phyloP scores from a whole-genome alignment of 2,113 vertebrate genomes.

The Amazona guildingii region DNA sequence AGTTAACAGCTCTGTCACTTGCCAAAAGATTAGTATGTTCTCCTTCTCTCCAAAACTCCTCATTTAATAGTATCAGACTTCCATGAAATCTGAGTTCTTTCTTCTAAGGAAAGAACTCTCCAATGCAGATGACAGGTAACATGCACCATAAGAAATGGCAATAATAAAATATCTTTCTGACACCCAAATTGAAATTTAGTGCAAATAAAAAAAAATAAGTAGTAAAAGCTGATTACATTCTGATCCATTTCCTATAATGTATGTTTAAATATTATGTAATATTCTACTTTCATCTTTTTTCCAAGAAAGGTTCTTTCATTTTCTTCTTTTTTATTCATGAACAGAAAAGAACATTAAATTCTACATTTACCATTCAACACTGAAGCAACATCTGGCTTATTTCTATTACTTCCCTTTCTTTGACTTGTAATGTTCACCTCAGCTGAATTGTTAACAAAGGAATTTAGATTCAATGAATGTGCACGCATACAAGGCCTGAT shows the following conservation, averaged over 20 bases:
- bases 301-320: background rate
- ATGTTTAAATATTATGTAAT: background rate
- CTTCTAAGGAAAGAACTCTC: background rate
- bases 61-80: conserved; percentile 25
- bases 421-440: background rate
- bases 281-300: background rate
- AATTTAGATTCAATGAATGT: background rate
- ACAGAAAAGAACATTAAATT: background rate
- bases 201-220: background rate
- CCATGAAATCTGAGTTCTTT: background rate
- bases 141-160: conserved; percentile 10
- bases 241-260: background rate
- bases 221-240: conserved; percentile 11
- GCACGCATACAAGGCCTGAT: background rate
- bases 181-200: conserved; percentile 29
- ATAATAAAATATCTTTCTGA: conserved; percentile 18
- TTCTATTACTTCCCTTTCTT: background rate
- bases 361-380: background rate
- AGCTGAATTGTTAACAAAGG: background rate
- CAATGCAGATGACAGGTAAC: conserved; percentile 39
- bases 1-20: background rate
- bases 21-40: background rate
- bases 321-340: background rate
- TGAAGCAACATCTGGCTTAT: background rate
- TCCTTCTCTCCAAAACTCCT: conserved; percentile 17